phyloP scores from a whole-genome alignment of 2,888 invertebrate genomes.

The Andrena dorsata region DNA sequence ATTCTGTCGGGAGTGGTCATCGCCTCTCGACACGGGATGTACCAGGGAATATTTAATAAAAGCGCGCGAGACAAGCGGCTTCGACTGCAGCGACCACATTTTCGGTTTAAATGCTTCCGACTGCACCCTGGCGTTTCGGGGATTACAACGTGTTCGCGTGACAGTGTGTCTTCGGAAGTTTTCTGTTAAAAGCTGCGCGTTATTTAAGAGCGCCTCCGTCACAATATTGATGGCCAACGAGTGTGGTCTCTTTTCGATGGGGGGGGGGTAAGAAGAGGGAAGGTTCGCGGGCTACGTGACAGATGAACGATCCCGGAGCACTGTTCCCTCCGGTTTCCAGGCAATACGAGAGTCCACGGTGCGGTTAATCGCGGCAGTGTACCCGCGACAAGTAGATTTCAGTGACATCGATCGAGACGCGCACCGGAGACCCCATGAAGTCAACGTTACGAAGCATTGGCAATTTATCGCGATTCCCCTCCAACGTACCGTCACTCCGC shows the following conservation, averaged over 20 bases:
- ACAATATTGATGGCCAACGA: too few relatives aligned
- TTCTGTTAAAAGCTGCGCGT: conserved; percentile 6
- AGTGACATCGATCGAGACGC: conserved; percentile 49
- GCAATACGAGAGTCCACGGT: not conserved
- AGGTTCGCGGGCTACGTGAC: not conserved
- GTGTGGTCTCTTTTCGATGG: too few relatives aligned
- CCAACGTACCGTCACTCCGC: conserved; percentile 2
- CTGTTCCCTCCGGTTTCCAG: not conserved
- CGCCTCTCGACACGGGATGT: conserved; percentile 48
- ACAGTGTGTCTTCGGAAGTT: not conserved
- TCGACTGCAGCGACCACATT: conserved; percentile 20
- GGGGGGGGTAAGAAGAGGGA: too few relatives aligned
- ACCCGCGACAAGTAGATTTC: not conserved
- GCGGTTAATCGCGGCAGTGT: conserved; percentile 26
- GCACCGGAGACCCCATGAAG: conserved; percentile 42
- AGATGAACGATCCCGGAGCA: conserved; percentile 12
- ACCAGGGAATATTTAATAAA: conserved; percentile 69
- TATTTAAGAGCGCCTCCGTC: too few relatives aligned
- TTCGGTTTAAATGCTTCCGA: conserved; percentile 37
- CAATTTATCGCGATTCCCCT: conserved; percentile 62
- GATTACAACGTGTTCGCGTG: not conserved
- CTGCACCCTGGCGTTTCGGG: not conserved
- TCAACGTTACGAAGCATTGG: conserved; percentile 55
- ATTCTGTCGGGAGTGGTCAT: conserved; percentile 66
- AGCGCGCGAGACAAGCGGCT: conserved; percentile 45